Conservation (phyloP, 37 sponge, comb jelly and placozoan species). For the Ianthella basta region DNA sequence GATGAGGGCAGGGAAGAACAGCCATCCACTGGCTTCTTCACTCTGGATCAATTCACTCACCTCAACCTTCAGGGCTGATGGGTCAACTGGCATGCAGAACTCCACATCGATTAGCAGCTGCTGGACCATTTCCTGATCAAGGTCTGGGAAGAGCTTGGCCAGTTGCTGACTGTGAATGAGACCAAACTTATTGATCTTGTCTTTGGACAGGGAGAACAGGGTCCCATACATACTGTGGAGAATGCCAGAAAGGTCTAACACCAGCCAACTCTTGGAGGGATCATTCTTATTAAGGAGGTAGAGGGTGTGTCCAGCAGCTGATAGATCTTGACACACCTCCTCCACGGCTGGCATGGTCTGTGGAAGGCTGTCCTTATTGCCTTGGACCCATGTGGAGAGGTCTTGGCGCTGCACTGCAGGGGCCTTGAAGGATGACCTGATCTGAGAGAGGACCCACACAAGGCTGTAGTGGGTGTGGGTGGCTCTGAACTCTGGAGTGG, state of each 20-base stretch:
- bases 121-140: not conserved
- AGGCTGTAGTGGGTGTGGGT: not conserved
- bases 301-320: slow-evolving; percentile 4
- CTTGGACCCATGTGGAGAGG: not conserved
- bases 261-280: slow-evolving; percentile 3
- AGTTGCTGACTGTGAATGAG: not conserved
- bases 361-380: not conserved
- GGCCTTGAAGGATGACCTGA: not conserved
- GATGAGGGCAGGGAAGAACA: too few relatives aligned
- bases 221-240: slow-evolving; percentile 22
- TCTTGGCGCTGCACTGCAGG: not conserved
- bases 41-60: too few relatives aligned
- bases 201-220: slow-evolving; percentile 1
- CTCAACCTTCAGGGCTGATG: slow-evolving; percentile 18
- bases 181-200: slow-evolving; percentile 7
- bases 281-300: not conserved
- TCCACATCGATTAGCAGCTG: not conserved
- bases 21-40: too few relatives aligned
- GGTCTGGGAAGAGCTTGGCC: not conserved
- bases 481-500: not conserved
- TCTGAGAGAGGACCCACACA: not conserved
- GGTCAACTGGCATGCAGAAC: slow-evolving; percentile 5
- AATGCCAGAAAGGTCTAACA: not conserved
- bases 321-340: slow-evolving; percentile 7
- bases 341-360: not conserved